These are phyloP conservation scores for Gymnarchus niloticus DNA, from an alignment of 2,113 vertebrate genomes.

Conservation along the genomic window DNA sequence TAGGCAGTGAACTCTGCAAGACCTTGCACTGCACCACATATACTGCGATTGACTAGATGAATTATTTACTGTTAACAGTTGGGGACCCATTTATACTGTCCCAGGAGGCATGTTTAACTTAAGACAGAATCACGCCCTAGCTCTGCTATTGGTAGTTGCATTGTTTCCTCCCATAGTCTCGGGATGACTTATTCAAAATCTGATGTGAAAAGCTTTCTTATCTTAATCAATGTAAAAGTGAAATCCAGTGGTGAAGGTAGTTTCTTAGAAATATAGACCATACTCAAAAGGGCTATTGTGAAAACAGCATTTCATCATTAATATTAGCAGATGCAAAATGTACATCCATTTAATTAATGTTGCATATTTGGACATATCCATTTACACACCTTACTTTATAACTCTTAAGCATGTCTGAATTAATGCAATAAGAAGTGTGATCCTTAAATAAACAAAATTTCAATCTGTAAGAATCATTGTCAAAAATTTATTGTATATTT, in stretches of 20 bases:
- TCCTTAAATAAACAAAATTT: no score
- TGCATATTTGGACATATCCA: not conserved
- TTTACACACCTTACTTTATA: no score
- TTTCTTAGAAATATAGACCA: not conserved
- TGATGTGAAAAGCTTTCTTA: not conserved
- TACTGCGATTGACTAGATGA: slow-evolving; percentile 61
- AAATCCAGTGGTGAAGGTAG: not conserved
- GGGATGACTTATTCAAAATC: slow-evolving; percentile 27
- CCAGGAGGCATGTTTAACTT: slow-evolving; percentile 56
- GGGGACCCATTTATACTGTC: slow-evolving; percentile 69
- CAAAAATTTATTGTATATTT: no score
- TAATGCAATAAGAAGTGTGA: no score
- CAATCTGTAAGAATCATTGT: not conserved
- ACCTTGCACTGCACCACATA: slow-evolving; percentile 48
- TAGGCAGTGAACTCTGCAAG: slow-evolving; percentile 56
- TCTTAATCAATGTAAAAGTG: not conserved
- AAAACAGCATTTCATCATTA: not conserved
- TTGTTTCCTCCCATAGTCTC: not conserved
- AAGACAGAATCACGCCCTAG: slow-evolving; percentile 29
- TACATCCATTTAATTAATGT: not conserved
- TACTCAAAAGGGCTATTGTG: not conserved
- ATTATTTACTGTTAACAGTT: slow-evolving; percentile 74
- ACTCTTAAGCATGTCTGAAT: no score
- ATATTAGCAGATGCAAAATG: not conserved
- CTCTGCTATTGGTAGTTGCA: not conserved